phyloP scores from a whole-genome alignment of 2,888 invertebrate species.

The Drosophila vallismaia region DNA sequence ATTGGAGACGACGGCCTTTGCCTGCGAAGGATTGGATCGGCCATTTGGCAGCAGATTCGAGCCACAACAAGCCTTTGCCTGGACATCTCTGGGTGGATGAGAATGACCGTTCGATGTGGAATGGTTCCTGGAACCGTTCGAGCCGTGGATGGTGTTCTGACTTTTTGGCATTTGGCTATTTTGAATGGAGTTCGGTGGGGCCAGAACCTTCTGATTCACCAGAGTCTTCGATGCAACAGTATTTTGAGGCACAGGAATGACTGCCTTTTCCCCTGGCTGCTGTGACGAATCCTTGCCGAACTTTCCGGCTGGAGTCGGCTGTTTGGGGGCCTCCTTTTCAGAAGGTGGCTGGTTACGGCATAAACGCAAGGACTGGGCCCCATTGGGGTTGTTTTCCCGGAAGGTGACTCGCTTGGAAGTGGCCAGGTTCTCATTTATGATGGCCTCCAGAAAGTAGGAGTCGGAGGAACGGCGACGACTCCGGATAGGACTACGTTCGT shows the following conservation, averaged over 20 bases:
- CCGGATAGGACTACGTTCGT: neutral
- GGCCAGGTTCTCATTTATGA: neutral
- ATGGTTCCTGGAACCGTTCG: neutral
- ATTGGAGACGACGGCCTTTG: neutral
- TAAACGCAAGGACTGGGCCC: neutral
- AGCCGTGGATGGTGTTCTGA: neutral
- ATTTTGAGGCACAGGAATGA: neutral
- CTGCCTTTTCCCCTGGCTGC: neutral
- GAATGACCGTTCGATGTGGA: neutral
- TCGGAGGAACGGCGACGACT: neutral
- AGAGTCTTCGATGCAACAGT: neutral
- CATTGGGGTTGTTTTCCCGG: neutral
- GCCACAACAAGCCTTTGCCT: neutral
- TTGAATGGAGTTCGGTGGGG: neutral
- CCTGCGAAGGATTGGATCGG: neutral
- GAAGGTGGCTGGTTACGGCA: neutral
- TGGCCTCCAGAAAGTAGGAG: neutral
- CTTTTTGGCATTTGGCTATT: neutral
- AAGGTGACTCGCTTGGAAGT: neutral
- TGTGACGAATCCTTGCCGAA: neutral
- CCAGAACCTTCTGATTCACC: neutral
- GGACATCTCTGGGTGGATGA: neutral
- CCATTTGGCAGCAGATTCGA: neutral
- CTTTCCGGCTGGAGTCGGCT: neutral
- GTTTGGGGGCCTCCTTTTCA: neutral